phyloP scores from a whole-genome alignment of 2,113 vertebrate genomes.

The Ptyas mucosa region DNA sequence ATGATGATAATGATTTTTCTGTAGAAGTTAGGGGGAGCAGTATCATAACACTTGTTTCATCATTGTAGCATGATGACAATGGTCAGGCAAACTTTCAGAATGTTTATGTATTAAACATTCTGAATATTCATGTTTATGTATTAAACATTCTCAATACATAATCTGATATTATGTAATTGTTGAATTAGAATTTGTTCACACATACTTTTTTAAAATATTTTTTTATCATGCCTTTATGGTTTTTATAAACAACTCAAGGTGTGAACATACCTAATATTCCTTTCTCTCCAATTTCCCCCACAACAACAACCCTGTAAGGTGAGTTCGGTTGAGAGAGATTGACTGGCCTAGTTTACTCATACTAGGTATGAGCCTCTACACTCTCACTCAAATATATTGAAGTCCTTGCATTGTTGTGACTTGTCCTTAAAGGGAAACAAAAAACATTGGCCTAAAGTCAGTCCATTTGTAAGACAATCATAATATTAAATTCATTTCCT shows the following conservation, averaged over 20 bases:
- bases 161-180: neutral
- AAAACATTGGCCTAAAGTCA: constrained; percentile 24
- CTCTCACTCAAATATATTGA: neutral
- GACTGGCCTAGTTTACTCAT: neutral
- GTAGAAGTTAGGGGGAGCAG: neutral
- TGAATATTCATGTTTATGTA: too few relatives aligned
- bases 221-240: neutral
- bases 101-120: too few relatives aligned
- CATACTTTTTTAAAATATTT: too few relatives aligned
- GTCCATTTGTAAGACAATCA: constrained; percentile 39
- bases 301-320: neutral
- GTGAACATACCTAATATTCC: neutral
- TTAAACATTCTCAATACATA: too few relatives aligned
- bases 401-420: neutral
- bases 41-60: neutral
- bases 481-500: constrained; percentile 46
- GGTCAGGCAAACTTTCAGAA: neutral
- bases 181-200: neutral
- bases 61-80: neutral
- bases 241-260: too few relatives aligned
- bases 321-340: neutral
- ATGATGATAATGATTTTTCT: neutral
- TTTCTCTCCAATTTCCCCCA: neutral
- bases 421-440: constrained; percentile 31
- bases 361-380: neutral